These are phyloP conservation scores for Athrips mouffetella DNA, from an alignment of 2,888 invertebrate genomes.

Conservation along the genomic window DNA sequence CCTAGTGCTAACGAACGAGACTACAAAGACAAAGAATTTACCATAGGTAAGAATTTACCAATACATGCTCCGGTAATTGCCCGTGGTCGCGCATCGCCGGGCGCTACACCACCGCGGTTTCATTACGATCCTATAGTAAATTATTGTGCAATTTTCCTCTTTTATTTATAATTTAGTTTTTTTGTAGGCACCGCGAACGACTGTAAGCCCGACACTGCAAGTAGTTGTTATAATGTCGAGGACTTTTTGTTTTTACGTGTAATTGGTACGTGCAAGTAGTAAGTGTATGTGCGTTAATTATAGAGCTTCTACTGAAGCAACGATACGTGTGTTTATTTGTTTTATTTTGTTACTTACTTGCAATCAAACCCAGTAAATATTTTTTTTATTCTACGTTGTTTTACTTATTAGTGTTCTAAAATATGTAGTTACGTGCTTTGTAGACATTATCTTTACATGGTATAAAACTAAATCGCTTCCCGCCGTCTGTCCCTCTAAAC, in stretches of 20 bases:
- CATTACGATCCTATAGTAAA: slow-evolving; percentile 34
- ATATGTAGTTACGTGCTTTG: no score
- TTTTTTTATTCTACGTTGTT: no score
- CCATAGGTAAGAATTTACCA: no score
- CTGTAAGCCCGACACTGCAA: background rate
- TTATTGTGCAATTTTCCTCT: slow-evolving; percentile 14
- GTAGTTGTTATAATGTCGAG: background rate
- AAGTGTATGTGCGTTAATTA: slow-evolving; percentile 10
- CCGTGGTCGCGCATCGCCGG: slow-evolving; percentile 33
- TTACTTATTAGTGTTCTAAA: no score
- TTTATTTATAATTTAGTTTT: no score
- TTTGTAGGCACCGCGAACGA: background rate
- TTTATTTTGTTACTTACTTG: background rate
- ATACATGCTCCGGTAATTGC: slow-evolving; percentile 38
- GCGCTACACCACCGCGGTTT: slow-evolving; percentile 35
- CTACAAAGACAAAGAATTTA: slow-evolving; percentile 6
- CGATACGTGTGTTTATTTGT: background rate
- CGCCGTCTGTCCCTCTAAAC: no score
- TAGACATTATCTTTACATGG: no score
- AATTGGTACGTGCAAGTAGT: background rate
- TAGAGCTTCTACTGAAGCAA: background rate
- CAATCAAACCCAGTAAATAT: no score
- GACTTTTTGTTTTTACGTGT: background rate
- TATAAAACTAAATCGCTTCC: no score
- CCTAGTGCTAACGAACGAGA: background rate